Percentiles rank a stretch among this genome's conserved stretches.
Conservation (phyloP, 2,797 vertebrate species). For the Gila robusta region DNA sequence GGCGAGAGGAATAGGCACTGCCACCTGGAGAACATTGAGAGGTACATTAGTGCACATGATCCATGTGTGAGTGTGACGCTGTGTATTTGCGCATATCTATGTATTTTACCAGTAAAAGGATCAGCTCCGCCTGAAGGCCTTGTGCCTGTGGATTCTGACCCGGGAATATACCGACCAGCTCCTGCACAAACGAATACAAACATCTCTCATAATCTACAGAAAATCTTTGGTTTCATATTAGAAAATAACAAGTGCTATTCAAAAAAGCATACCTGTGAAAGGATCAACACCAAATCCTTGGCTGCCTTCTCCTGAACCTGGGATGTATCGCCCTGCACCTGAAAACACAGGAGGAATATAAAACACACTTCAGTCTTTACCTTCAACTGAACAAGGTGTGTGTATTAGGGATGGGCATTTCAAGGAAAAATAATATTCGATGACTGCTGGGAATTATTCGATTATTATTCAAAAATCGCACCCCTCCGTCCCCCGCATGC, state of each 20-base stretch:
- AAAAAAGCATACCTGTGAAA: conserved; percentile 74
- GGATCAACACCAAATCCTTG: conserved; percentile 73
- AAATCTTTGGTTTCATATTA: neutral
- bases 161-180: conserved; percentile 84
- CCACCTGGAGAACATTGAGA: conserved; percentile 73
- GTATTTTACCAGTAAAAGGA: conserved; percentile 80
- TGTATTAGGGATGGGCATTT: too few relatives aligned
- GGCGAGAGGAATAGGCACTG: conserved; percentile 81
- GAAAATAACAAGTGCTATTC: neutral
- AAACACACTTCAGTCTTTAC: neutral
- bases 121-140: conserved; percentile 69
- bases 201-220: neutral
- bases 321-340: conserved; percentile 88
- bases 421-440: too few relatives aligned
- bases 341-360: neutral
- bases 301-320: conserved; percentile 67
- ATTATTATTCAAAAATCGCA: too few relatives aligned
- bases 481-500: too few relatives aligned
- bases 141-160: conserved; percentile 65
- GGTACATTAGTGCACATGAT: neutral
- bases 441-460: too few relatives aligned
- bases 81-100: neutral
- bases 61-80: neutral
- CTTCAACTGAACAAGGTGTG: neutral
- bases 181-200: conserved; percentile 69